These are phyloP conservation scores for Campoplex capitator DNA, from an alignment of 2,888 invertebrate species.

Conservation along the genomic window DNA sequence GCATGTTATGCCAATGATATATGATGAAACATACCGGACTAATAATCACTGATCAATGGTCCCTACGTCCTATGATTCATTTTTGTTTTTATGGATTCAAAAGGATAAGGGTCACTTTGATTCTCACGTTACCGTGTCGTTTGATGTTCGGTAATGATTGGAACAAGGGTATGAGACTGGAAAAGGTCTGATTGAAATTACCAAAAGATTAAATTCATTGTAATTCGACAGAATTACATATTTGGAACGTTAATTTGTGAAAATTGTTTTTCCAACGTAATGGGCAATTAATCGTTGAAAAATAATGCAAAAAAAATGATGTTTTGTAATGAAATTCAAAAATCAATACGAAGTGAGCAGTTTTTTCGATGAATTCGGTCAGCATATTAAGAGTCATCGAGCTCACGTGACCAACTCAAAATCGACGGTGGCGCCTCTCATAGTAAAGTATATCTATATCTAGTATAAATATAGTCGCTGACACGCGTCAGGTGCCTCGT, in stretches of 20 bases:
- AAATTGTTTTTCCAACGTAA: not conserved
- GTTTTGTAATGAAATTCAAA: not conserved
- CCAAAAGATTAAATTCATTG: not conserved
- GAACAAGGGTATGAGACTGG: not conserved
- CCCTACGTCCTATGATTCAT: not conserved
- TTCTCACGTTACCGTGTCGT: not conserved
- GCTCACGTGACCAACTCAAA: no score
- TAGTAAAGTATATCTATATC: no score
- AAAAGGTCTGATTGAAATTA: not conserved
- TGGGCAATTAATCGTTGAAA: not conserved
- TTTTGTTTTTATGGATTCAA: not conserved
- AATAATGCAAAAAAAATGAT: not conserved
- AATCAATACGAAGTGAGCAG: not conserved
- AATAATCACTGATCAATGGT: not conserved
- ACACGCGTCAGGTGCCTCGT: no score
- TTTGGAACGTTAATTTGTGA: not conserved
- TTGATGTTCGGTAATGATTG: not conserved
- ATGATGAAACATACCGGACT: slow-evolving; percentile 7
- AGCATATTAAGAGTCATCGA: no score
- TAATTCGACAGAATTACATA: not conserved
- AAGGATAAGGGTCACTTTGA: not conserved
- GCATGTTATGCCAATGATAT: not conserved
- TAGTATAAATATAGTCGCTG: no score
- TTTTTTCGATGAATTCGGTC: no score
- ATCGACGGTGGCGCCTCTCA: no score